These are phyloP conservation scores for Dolichotis patagonum DNA, from an alignment of 2,113 vertebrate genomes.

Conservation along the genomic window DNA sequence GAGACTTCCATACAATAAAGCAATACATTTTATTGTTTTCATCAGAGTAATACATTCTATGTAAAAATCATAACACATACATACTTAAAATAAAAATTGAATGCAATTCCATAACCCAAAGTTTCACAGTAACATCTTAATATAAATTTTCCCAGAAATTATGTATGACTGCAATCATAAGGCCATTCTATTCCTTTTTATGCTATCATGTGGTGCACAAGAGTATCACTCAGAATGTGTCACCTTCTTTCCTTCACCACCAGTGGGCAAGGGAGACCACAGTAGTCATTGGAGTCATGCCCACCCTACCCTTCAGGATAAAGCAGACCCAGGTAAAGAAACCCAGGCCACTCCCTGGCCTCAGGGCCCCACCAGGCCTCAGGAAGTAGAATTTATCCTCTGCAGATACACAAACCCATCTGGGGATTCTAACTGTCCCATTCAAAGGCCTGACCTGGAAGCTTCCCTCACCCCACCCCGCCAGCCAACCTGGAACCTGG, in stretches of 20 bases:
- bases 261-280: not conserved
- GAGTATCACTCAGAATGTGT: not conserved
- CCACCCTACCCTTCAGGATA: accelerated
- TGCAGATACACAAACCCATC: not conserved
- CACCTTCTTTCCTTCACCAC: not conserved
- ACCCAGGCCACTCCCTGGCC: not conserved
- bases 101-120: not conserved
- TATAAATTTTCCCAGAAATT: not conserved
- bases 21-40: not conserved
- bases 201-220: no score
- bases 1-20: not conserved
- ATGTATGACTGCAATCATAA: no score
- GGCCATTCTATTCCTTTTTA: not conserved
- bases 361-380: no score
- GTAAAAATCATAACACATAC: not conserved
- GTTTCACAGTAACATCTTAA: not conserved
- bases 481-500: not conserved
- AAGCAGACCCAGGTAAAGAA: not conserved
- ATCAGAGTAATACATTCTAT: not conserved
- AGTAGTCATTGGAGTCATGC: no score
- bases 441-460: not conserved
- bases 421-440: not conserved
- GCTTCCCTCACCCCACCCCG: no score
- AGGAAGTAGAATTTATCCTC: not conserved
- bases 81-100: not conserved